Evolutionary conservation across 2,888 invertebrate genomes (phyloP).

Genomic region (Autographa pulchrina): DNA sequence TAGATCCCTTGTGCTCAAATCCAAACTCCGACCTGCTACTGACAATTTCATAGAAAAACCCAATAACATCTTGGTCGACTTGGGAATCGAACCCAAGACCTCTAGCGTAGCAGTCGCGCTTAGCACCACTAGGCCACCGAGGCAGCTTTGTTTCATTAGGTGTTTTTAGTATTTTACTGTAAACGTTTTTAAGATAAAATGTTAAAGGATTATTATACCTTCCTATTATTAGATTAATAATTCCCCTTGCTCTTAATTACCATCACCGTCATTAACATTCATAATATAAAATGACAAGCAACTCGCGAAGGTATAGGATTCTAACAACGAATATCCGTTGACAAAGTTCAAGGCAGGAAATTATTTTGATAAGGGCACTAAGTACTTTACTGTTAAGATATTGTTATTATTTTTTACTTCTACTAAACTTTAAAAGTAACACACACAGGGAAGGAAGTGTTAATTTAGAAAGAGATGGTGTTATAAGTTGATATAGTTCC

Average conservation of each 20-base stretch:
- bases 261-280: neutral
- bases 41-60: too few species aligned
- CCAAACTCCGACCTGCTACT: too few species aligned
- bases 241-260: slow-evolving; percentile 1
- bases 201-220: neutral
- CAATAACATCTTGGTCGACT: too few species aligned
- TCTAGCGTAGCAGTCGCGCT: too few species aligned
- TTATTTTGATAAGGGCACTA: neutral
- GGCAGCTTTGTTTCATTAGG: neutral
- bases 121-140: too few species aligned
- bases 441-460: too few species aligned
- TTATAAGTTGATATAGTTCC: too few species aligned
- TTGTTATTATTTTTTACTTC: neutral
- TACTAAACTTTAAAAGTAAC: too few species aligned
- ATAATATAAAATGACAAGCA: neutral
- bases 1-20: too few species aligned
- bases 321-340: neutral
- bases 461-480: too few species aligned
- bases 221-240: neutral
- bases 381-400: neutral
- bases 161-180: too few species aligned
- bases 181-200: neutral
- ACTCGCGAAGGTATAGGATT: neutral
- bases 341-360: neutral
- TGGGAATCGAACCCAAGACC: too few species aligned